These are phyloP conservation scores for Oncopodura yosiiana DNA, from an alignment of 1,140 invertebrate species.

Conservation along the genomic window DNA sequence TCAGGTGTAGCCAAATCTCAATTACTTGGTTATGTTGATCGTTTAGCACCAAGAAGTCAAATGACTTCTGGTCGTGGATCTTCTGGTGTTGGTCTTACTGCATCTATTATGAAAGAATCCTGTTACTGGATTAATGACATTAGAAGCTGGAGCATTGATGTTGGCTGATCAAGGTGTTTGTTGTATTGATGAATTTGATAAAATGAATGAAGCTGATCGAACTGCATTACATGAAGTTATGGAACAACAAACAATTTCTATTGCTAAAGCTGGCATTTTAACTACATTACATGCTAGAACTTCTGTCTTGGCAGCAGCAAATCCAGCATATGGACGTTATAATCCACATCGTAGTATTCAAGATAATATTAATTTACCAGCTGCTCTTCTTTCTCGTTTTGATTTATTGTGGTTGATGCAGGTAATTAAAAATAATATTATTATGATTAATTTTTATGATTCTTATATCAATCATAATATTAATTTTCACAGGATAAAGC, in stretches of 20 bases:
- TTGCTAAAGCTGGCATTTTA: slow-evolving; percentile 99
- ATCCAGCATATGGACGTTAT: slow-evolving; percentile 96
- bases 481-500: slow-evolving; percentile 21
- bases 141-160: slow-evolving; percentile 97
- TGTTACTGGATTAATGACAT: slow-evolving; percentile 89
- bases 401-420: slow-evolving; percentile 96
- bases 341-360: slow-evolving; percentile 90
- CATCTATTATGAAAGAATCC: slow-evolving; percentile 97
- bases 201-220: slow-evolving; percentile 92
- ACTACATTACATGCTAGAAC: slow-evolving; percentile 93
- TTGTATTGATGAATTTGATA: slow-evolving; percentile 99
- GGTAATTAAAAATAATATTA: slow-evolving; percentile 45
- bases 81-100: slow-evolving; percentile 94
- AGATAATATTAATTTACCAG: slow-evolving; percentile 95
- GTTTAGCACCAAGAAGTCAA: slow-evolving; percentile 82
- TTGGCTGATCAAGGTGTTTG: slow-evolving; percentile 95
- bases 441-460: background rate
- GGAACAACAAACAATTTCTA: slow-evolving; percentile 99
- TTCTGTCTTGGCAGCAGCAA: slow-evolving; percentile 95
- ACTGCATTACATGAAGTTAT: slow-evolving; percentile 99
- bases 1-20: slow-evolving; percentile 98
- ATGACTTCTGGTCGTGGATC: slow-evolving; percentile 96
- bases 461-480: background rate
- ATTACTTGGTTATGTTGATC: slow-evolving; percentile 86
- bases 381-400: slow-evolving; percentile 94